Conservation (phyloP, 2,888 invertebrate species). For the Dermolepida albohirtum region DNA sequence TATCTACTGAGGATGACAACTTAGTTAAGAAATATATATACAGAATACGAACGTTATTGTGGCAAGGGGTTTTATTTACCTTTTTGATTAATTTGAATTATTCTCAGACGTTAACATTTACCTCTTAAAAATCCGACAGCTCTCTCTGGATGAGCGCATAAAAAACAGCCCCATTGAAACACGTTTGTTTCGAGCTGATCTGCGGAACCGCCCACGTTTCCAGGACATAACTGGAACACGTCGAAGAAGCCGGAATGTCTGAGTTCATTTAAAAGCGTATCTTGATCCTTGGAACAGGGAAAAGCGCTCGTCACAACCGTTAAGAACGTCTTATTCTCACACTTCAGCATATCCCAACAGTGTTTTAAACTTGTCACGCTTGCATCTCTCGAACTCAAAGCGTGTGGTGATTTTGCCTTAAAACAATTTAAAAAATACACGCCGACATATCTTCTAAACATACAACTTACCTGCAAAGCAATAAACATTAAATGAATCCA, state of each 20-base stretch:
- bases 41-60: too few species aligned
- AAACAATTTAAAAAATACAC: too few species aligned
- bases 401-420: conserved; percentile 78
- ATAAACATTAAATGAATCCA: conserved; percentile 98
- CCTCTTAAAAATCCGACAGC: conserved; percentile 85
- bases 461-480: conserved; percentile 74
- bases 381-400: conserved; percentile 83
- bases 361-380: conserved; percentile 87
- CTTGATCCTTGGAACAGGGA: conserved; percentile 91
- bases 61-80: too few species aligned
- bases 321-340: conserved; percentile 88
- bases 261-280: conserved; percentile 86
- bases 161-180: conserved; percentile 88
- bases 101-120: too few species aligned
- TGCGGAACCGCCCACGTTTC: conserved; percentile 65
- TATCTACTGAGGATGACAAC: too few species aligned
- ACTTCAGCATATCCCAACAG: conserved; percentile 95
- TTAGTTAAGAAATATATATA: too few species aligned
- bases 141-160: conserved; percentile 92
- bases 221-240: conserved; percentile 84
- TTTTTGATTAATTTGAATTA: too few species aligned
- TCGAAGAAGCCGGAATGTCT: conserved; percentile 91
- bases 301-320: conserved; percentile 95
- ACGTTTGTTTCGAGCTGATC: conserved; percentile 68
- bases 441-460: too few species aligned